These are phyloP conservation scores for Lasioglossum vierecki DNA, from an alignment of 2,888 invertebrate genomes.

Conservation along the genomic window DNA sequence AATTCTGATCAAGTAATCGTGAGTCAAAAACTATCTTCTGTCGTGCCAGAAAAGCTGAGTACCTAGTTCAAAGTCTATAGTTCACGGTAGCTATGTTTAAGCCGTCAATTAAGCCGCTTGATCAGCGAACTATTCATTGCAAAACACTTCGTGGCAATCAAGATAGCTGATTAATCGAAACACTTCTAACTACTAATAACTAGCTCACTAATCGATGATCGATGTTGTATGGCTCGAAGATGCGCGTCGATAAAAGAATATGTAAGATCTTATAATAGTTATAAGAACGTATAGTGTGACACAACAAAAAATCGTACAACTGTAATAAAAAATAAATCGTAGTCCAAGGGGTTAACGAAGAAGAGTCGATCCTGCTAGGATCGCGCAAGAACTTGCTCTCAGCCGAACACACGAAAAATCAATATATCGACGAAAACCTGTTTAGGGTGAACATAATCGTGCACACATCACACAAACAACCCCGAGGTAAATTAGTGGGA, in stretches of 20 bases:
- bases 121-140: background rate
- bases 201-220: slow-evolving; percentile 24
- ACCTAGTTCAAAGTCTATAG: background rate
- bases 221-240: background rate
- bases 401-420: background rate
- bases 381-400: background rate
- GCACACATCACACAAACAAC: background rate
- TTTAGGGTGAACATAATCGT: background rate
- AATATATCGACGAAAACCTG: background rate
- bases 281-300: background rate
- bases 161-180: slow-evolving; percentile 41
- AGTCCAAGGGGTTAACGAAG: background rate
- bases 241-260: background rate
- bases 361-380: background rate
- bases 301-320: too few relatives aligned
- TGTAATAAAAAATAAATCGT: background rate
- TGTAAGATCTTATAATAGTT: background rate
- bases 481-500: background rate
- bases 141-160: slow-evolving; percentile 28
- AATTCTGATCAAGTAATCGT: background rate
- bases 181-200: slow-evolving; percentile 15
- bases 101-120: background rate
- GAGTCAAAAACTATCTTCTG: background rate
- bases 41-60: background rate
- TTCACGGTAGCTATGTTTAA: background rate